Evolutionary conservation across 1,140 invertebrate species (phyloP), one percentile per base, ranked within the genome.

Genomic region (Euborellia annulipes): DNA sequence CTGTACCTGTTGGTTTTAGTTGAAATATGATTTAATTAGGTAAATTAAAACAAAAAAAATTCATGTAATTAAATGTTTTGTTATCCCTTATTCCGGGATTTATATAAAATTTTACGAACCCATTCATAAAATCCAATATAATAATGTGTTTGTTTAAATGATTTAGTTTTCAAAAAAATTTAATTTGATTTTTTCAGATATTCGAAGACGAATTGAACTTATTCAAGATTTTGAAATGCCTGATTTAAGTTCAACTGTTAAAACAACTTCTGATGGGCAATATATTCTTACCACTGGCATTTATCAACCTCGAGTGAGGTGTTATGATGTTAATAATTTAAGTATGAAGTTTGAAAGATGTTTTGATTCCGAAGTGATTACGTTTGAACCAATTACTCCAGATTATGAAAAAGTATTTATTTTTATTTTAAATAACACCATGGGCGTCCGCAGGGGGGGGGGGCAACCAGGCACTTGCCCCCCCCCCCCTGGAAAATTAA

Each of bases 171-270:
- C n/a, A 6, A 7, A 9, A 43, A 14, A n/a, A n/a, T 13, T 3
- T 32, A 36, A 27, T 27, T 11, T 27, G 11, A 20, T 52, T 50
- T 49, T 57, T 47, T 36, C 43, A 70, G 89, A 93, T 59, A 72
- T 95, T 30, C 72, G 88, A 50, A 74, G 81, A 53, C 68, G 89
- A 57, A 95, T 98, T 51, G 87, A 98, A 63, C 72, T 99, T 14
- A 90, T 99, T 55, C 95, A 99, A 67, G 95, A 98, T 61, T 98
- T 98, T 75, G 88, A 95, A 53, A 99, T 98, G 95, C 95, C 95
- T 44, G 87, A 76, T 48, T 70, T 98, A 1, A 94, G 89, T 58
- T 85, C 78, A 32, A 78, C 75, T 34, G 74, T 99, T 36, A 72
- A 76, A 61, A 71, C 91, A 38, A 87, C 92, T n/a, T 78, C 72